phyloP scores from a whole-genome alignment of 2,113 vertebrate species.

The Pluvialis apricaria region DNA sequence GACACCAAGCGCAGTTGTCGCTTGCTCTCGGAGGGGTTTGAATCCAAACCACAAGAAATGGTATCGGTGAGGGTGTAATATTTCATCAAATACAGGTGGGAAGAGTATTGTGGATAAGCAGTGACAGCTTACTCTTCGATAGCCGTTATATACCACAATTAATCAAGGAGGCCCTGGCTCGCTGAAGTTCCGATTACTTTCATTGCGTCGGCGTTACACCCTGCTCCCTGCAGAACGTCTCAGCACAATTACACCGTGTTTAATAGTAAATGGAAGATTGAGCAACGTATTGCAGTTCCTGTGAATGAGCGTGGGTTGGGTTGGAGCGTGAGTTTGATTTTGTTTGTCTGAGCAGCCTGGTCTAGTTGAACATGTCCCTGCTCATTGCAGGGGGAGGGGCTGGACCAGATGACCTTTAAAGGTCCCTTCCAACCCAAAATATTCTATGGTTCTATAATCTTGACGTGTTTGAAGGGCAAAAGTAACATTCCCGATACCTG shows the following conservation, averaged over 20 bases:
- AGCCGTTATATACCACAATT: background rate
- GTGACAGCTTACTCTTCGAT: background rate
- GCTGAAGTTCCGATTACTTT: background rate
- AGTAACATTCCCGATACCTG: background rate
- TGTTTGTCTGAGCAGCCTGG: background rate
- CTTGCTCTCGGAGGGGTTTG: background rate
- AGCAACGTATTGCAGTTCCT: background rate
- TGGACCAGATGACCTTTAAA: background rate
- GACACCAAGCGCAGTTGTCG: background rate
- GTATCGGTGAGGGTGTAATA: background rate
- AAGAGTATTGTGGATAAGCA: background rate
- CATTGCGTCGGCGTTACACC: too few species aligned
- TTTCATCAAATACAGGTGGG: background rate
- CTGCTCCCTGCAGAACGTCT: background rate
- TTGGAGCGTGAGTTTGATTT: background rate
- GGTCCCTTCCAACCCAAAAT: background rate
- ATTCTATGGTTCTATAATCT: background rate
- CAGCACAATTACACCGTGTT: background rate
- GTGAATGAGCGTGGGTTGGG: accelerated
- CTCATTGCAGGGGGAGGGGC: background rate
- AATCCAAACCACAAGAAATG: background rate
- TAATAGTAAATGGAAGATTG: background rate
- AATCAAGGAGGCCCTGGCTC: background rate
- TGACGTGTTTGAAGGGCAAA: background rate
- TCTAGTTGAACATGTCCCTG: background rate